Evolutionary conservation across 2,888 invertebrate species (phyloP), one percentile per base, ranked within the genome.

Genomic region (Cephus pulcher): DNA sequence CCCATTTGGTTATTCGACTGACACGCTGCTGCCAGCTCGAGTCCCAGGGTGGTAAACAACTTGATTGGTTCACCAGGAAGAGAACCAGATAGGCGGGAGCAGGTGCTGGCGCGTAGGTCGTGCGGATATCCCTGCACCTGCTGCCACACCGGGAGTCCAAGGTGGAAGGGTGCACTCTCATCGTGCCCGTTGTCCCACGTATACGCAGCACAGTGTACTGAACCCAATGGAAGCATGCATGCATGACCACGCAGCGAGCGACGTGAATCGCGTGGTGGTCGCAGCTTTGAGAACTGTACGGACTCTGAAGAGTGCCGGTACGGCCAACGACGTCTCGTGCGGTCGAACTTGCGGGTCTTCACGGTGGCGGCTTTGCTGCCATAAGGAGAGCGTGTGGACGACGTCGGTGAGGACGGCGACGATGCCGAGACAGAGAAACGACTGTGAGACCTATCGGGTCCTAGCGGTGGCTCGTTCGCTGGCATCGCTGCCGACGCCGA

Each of bases 351-450:
- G 23, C 56, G 23, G 56, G 56, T 56, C 56, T 56, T 56, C 56
- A 56, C 23, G 56, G 56, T 56, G 56, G 9, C 56, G 23, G 56
- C 56, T 56, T 56, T 56, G 56, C 56, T 56, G 23, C 23, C 56
- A 0, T 56, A 56, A 56, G n/a, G 73, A 73, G 73, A 71, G 34
- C 32, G 73, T 33, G 73, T 32, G 30, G 30, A 73, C 23, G 73
- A 33, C 73, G 73, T 73, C n/a, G 32, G 33, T 34, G 73, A 73
- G 34, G 73, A 34, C 32, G 73, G 73, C 56, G 56, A 56, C 56
- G 56, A 56, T 56, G 56, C 56, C 56, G 56, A 56, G 56, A 56
- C 23, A 56, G 6, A 56, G 56, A 56, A 56, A 23, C 9, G 0
- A 56, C 56, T 56, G 23, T 56, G 23, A 23, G 56, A 56, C 56